phyloP scores from a whole-genome alignment of 2,888 invertebrate genomes.

The Deilephila porcellus region DNA sequence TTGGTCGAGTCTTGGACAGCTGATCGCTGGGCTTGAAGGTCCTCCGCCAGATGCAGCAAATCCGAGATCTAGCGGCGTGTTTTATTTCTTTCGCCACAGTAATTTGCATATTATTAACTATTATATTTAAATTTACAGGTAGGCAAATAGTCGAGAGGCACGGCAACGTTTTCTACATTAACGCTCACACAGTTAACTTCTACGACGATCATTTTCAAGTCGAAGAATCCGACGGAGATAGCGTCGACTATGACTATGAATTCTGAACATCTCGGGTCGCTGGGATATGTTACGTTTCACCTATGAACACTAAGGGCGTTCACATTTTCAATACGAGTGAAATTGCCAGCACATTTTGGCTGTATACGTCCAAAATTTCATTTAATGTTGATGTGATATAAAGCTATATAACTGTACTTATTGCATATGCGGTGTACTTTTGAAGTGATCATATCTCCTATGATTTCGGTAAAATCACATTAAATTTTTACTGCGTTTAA shows the following conservation, averaged over 20 bases:
- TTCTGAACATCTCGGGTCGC: constrained; percentile 53
- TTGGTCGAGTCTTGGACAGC: no score
- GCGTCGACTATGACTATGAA: constrained; percentile 78
- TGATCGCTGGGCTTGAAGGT: no score
- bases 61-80: no score
- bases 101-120: not conserved
- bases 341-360: not conserved
- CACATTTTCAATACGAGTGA: not conserved
- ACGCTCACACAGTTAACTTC: constrained; percentile 73
- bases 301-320: not conserved
- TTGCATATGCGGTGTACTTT: no score
- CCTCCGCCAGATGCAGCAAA: no score
- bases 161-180: constrained; percentile 72
- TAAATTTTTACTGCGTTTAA: no score
- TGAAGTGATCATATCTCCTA: no score
- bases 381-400: no score
- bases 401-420: no score
- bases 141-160: constrained; percentile 64
- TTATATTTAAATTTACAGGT: constrained; percentile 56
- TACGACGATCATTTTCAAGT: constrained; percentile 70
- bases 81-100: no score
- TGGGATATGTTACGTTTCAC: not conserved
- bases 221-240: constrained; percentile 73
- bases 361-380: no score
- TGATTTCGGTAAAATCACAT: no score